Evolutionary conservation across 2,113 vertebrate genomes (phyloP), one percentile per base, ranked within the genome.

Genomic region (Neogobius melanostomus): DNA sequence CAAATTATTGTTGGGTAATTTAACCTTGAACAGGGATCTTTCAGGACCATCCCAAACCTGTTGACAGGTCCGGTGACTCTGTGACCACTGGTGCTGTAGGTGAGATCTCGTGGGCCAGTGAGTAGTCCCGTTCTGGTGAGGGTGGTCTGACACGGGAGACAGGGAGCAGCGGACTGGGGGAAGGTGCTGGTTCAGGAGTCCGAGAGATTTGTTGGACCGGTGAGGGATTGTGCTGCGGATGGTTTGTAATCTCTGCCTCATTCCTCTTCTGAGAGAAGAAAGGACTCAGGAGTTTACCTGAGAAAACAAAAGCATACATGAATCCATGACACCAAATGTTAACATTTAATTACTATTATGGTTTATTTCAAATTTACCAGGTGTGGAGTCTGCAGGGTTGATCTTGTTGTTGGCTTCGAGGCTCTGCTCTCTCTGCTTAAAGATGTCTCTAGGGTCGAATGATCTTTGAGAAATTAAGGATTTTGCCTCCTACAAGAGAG

Each of bases 401-500:
- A 10, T 1, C 53, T 28, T 59, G 0, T 61, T 3, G 0, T 72
- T 79, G 2, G 47, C 80, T 0, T 92, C 84, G n/a, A 80, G 64
- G 0, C 88, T 90, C 77, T 84, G 91, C 89, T 97, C 95, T 82
- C 73, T 92, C 75, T 96, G 93, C 71, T 81, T 92, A 87, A 99
- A 98, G 52, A 97, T 82, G 43, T 98, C 95, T 0, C 94, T 91
- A 3, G 96, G 94, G 67, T 97, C 95, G 46, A 92, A 70, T 0
- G 92, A 73, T 11, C 93, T 88, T 87, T 94, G 94, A 0, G 94
- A 92, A 0, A 95, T 88, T 69, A 95, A 71, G 0, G 88, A 82
- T 0, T 91, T 89, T 0, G 95, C 91, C 76, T 95, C 94, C 95
- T 97, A 88, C 6, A 21, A 46, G 60, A 9, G 1, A 75, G n/a